These are phyloP conservation scores for Bos indicus DNA, from an alignment of 2,113 vertebrate genomes.

Conservation along the genomic window DNA sequence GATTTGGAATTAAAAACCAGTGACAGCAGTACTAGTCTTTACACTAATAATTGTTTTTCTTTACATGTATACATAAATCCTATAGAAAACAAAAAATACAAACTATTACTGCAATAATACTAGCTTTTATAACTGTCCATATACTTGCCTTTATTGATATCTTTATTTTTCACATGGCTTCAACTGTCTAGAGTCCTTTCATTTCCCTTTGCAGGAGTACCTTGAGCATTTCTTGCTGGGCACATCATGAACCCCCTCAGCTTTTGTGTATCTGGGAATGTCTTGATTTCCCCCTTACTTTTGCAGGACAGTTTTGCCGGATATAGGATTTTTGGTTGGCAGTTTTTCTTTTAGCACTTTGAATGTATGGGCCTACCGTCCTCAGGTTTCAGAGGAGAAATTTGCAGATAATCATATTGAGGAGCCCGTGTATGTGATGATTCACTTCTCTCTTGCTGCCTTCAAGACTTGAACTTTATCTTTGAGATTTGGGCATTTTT, in stretches of 20 bases:
- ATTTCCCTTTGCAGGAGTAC: not conserved
- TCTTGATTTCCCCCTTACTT: not conserved
- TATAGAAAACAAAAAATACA: not conserved
- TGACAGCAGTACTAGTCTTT: not conserved
- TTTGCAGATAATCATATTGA: not conserved
- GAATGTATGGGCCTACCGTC: not conserved
- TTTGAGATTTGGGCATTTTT: not conserved
- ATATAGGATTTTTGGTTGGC: not conserved
- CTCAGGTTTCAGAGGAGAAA: not conserved
- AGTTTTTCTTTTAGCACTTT: not conserved
- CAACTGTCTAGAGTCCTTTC: not conserved
- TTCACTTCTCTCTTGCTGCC: not conserved
- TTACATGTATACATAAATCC: not conserved
- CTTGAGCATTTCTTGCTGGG: not conserved
- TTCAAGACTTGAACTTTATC: not conserved
- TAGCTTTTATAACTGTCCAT: not conserved
- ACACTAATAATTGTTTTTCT: not conserved
- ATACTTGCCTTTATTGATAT: not conserved
- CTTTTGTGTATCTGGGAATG: not conserved
- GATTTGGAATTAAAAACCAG: not conserved
- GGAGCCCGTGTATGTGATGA: not conserved
- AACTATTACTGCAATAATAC: not conserved
- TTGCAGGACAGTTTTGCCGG: not conserved
- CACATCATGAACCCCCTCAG: not conserved
- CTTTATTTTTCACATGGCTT: not conserved